Base-by-base conservation (phyloP, 2,797 vertebrate genomes). In the Hoplostethus atlanticus region DNA sequence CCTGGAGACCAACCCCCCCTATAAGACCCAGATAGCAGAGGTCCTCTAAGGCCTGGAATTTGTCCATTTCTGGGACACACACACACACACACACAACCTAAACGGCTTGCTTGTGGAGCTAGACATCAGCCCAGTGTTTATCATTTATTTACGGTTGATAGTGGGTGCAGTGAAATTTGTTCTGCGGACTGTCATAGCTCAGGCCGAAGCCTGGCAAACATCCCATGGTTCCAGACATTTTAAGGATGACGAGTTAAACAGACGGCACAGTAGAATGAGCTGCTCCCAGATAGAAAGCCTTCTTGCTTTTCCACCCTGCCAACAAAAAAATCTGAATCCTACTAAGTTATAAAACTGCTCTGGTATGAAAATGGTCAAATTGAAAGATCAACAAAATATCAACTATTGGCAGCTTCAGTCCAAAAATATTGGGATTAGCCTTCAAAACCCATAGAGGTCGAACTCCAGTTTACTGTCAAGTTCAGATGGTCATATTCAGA, bases 11-110 rank as follows among this genome's bases (percentile, higher is more conserved):
- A 15, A 1, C 34, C 34, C 68, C n/a, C 4, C 30, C 53, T 81
- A 88, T 86, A 80, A 82, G 50, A 61, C 56, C 46, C 64, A 60
- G 81, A 86, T 67, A 72, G 44, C 53, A 25, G 60, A 2, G 40
- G 0, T 28, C 47, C 55, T 79, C 51, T 67, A 46, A 70, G 59
- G 79, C 58, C 84, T 84, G 76, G 28, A 55, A 64, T 76, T 71
- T 44, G 71, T 81, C 82, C 56, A 17, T 5, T 66, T 69, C 16
- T 64, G 34, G 6, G 4, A 34, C 9, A 70, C 53, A 55, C 69
- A 13, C 47, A 48, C 47, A 48, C 47, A 48, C 47, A 48, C 47
- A 16, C 47, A n/a, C 3, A 0, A 2, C 42, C 10, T 3, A 44
- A 51, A 21, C 50, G 1, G 7, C 15, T 5, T 13, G 34, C 16